Conservation (phyloP, 2,888 invertebrate genomes). For the Lycia hirtaria region DNA sequence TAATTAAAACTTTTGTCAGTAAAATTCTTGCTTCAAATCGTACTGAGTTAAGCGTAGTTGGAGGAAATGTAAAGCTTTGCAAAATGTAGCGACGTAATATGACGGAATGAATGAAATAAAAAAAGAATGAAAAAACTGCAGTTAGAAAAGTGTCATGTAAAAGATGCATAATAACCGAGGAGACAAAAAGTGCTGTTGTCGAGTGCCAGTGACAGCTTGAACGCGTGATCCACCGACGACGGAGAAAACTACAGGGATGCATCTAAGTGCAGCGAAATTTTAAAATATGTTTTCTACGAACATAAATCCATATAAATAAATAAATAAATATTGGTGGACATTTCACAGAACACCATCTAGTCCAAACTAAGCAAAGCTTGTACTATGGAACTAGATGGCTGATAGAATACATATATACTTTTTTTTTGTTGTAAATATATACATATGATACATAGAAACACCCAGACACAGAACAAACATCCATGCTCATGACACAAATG, state of each 20-base stretch:
- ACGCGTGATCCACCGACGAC: slow-evolving; percentile 52
- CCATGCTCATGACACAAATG: too few relatives aligned
- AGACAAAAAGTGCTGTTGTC: slow-evolving; percentile 36
- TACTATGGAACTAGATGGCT: too few relatives aligned
- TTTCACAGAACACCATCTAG: too few relatives aligned
- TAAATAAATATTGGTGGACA: too few relatives aligned
- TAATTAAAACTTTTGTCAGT: slow-evolving; percentile 21
- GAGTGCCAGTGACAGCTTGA: slow-evolving; percentile 55
- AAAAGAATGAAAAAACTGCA: slow-evolving; percentile 2
- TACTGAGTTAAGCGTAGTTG: too few relatives aligned
- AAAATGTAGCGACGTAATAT: background rate
- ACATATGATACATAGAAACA: too few relatives aligned
- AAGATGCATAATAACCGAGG: slow-evolving; percentile 35
- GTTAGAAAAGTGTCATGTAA: slow-evolving; percentile 25
- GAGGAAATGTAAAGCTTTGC: too few relatives aligned
- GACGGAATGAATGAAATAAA: background rate
- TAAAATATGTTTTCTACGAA: background rate
- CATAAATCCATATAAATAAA: too few relatives aligned
- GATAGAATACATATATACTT: too few relatives aligned
- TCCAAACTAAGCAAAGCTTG: too few relatives aligned
- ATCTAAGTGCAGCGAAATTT: background rate
- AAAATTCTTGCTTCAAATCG: slow-evolving; percentile 7
- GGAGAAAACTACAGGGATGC: slow-evolving; percentile 33
- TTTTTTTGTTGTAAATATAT: too few relatives aligned
- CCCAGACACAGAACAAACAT: too few relatives aligned